Conservation (phyloP, 2,888 invertebrate genomes). For the Alcis repandata region DNA sequence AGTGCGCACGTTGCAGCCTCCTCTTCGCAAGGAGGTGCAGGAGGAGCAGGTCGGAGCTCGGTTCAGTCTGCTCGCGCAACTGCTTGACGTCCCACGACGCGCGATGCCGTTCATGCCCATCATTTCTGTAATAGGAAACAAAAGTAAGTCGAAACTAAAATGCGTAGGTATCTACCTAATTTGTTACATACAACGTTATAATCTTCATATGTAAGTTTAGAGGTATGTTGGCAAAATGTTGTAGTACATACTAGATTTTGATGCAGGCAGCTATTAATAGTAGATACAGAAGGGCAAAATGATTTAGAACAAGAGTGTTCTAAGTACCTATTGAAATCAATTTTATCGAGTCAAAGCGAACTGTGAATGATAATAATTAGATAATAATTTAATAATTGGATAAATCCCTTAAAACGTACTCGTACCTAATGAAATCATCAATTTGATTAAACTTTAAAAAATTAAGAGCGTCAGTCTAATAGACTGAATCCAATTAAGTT, state of each 20-base stretch:
- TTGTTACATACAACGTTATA: no score
- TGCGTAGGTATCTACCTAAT: no score
- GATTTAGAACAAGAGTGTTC: background rate
- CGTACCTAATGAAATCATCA: conserved; percentile 12
- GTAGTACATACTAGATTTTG: no score
- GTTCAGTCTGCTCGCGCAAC: conserved; percentile 66
- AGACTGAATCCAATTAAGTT: conserved; percentile 16
- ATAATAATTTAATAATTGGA: no score
- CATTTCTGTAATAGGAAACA: conserved; percentile 61
- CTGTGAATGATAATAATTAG: conserved; percentile 16
- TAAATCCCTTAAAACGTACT: conserved; percentile 5
- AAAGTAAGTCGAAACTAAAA: background rate
- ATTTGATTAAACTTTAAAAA: conserved; percentile 10
- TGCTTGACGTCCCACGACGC: conserved; percentile 71
- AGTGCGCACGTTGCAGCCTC: conserved; percentile 26
- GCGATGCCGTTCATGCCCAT: conserved; percentile 70
- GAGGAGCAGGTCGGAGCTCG: conserved; percentile 71
- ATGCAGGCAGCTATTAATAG: no score
- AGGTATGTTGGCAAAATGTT: no score
- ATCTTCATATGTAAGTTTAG: background rate
- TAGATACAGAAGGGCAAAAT: background rate
- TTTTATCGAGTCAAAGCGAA: background rate
- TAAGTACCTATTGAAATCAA: background rate
- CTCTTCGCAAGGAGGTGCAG: conserved; percentile 63
- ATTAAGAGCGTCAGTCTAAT: background rate